These are phyloP conservation scores for Callorhinus ursinus DNA, from an alignment of 2,113 vertebrate species.

Conservation along the genomic window DNA sequence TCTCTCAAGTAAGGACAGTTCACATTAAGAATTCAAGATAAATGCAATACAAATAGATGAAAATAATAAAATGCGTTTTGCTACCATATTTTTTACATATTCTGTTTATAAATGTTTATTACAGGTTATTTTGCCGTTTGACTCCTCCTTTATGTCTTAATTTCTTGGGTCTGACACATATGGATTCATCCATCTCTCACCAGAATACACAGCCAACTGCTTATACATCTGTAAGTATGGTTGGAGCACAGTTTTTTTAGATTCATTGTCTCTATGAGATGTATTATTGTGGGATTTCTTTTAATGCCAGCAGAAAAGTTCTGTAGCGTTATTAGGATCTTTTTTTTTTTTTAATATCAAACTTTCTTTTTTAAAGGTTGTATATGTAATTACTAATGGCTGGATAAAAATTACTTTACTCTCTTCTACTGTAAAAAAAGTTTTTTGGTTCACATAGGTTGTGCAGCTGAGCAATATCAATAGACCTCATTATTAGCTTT, in stretches of 20 bases:
- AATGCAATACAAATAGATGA: background rate
- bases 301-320: background rate
- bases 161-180: conserved; percentile 96
- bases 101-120: conserved; percentile 48
- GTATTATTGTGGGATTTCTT: conserved; percentile 1
- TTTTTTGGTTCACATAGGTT: conserved; percentile 22
- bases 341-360: background rate
- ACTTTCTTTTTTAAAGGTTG: background rate
- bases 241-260: background rate
- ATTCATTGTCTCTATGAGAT: background rate
- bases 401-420: conserved; percentile 17
- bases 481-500: background rate
- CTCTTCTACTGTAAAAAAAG: conserved; percentile 37
- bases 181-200: conserved; percentile 95
- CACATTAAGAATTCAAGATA: background rate
- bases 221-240: conserved; percentile 93
- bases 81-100: conserved; percentile 18
- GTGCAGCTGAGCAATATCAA: background rate
- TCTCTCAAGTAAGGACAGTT: background rate
- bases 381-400: conserved; percentile 30
- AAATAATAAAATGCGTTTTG: conserved; percentile 30
- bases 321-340: background rate
- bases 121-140: conserved; percentile 96
- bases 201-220: conserved; percentile 91
- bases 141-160: conserved; percentile 97